These are phyloP conservation scores for Pantherophis guttatus DNA, from an alignment of 2,113 vertebrate genomes.

Conservation along the genomic window DNA sequence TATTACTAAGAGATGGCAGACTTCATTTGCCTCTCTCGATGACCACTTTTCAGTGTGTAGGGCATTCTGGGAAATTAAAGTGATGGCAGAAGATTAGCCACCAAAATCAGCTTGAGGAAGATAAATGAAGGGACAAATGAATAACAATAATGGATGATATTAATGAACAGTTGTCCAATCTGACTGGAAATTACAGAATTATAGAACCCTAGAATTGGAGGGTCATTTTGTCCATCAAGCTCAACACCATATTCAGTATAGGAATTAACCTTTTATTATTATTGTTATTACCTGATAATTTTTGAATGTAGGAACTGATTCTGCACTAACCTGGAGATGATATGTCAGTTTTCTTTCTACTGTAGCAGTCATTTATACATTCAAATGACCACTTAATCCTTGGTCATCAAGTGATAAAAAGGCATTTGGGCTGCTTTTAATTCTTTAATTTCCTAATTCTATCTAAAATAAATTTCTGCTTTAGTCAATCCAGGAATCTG, in stretches of 20 bases:
- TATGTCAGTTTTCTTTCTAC: not conserved
- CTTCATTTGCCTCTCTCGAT: not conserved
- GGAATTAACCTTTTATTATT: not conserved
- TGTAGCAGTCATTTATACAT: not conserved
- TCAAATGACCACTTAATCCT: not conserved
- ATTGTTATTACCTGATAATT: not conserved
- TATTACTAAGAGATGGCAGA: not conserved
- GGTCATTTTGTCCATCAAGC: not conserved
- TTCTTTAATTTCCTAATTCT: slow-evolving; percentile 3
- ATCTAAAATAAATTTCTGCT: not conserved
- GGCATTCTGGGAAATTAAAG: not conserved
- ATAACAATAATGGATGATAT: not conserved
- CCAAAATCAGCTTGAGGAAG: not conserved
- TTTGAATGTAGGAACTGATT: not conserved
- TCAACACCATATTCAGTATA: not conserved
- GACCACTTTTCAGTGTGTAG: not conserved
- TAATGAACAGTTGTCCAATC: not conserved
- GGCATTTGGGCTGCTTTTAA: not conserved
- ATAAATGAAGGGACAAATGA: not conserved
- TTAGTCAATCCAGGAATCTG: slow-evolving; percentile 34
- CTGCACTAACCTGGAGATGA: not conserved
- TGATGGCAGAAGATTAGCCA: not conserved
- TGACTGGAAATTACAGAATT: not conserved
- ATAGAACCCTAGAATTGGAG: not conserved
- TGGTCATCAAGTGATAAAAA: not conserved